Evolutionary conservation across 2,113 vertebrate genomes (phyloP).

Genomic region (Paedocypris sp.): DNA sequence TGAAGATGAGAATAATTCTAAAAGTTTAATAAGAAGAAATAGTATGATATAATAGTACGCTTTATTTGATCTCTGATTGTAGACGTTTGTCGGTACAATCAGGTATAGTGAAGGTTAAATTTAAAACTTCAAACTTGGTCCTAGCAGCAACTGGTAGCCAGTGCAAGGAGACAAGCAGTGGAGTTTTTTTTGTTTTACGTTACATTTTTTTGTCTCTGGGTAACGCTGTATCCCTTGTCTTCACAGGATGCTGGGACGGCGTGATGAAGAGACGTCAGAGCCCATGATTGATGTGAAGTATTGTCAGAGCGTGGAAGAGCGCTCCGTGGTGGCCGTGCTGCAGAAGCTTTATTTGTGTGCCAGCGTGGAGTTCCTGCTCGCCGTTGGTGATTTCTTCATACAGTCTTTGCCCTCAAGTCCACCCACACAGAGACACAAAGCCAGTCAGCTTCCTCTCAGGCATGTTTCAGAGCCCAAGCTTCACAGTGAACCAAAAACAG

Average conservation of each 20-base stretch:
- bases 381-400: constrained; percentile 87
- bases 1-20: too few relatives aligned
- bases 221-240: not conserved
- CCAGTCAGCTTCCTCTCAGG: constrained; percentile 57
- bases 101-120: too few relatives aligned
- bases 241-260: constrained; percentile 82
- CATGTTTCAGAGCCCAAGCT: constrained; percentile 49
- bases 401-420: constrained; percentile 65
- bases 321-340: constrained; percentile 65
- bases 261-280: constrained; percentile 53
- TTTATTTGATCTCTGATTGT: too few relatives aligned
- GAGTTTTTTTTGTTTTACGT: too few relatives aligned
- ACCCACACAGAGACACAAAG: constrained; percentile 42
- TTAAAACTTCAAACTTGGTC: too few relatives aligned
- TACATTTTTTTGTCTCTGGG: too few relatives aligned
- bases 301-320: constrained; percentile 56
- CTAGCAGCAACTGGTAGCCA: too few relatives aligned
- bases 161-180: too few relatives aligned
- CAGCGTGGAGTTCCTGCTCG: constrained; percentile 88
- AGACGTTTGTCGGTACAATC: too few relatives aligned
- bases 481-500: constrained; percentile 40
- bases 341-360: constrained; percentile 88
- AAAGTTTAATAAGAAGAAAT: too few relatives aligned
- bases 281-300: constrained; percentile 79
- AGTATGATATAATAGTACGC: too few relatives aligned